Conservation (phyloP, 2,797 vertebrate genomes). For the Harpagifer antarcticus region DNA sequence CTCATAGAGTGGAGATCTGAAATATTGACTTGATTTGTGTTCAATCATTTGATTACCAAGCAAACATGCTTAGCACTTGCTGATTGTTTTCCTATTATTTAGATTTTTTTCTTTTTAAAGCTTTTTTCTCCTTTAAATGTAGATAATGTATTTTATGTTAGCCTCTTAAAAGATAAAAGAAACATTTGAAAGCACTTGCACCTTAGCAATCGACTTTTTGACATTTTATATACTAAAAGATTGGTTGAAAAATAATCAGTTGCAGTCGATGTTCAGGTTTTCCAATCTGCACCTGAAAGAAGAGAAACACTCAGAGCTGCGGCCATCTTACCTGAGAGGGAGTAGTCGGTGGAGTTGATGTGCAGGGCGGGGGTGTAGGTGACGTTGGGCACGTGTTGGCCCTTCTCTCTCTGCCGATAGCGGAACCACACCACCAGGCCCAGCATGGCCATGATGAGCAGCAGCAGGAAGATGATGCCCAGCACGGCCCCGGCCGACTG, state of each 20-base stretch:
- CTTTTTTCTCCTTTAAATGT: not conserved
- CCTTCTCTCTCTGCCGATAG: slow-evolving; percentile 93
- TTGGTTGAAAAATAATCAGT: not conserved
- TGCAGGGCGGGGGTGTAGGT: slow-evolving; percentile 95
- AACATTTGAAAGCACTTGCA: not conserved
- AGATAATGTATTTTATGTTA: not conserved
- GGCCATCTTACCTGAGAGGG: slow-evolving; percentile 90
- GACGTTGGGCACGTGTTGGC: slow-evolving; percentile 92
- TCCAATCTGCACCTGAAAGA: not conserved
- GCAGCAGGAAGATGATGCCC: slow-evolving; percentile 93
- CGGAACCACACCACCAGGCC: slow-evolving; percentile 94
- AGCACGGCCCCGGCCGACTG: slow-evolving; percentile 94
- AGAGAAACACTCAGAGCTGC: accelerated
- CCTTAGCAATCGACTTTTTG: not conserved
- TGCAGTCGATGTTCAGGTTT: not conserved
- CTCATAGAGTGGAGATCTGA: not conserved
- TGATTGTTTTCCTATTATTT: not conserved
- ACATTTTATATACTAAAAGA: not conserved
- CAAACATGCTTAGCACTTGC: not conserved
- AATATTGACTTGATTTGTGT: not conserved
- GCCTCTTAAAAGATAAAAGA: not conserved
- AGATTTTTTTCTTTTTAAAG: not conserved
- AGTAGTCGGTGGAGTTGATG: slow-evolving; percentile 94
- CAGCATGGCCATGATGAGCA: slow-evolving; percentile 93
- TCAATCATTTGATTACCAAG: not conserved